Conservation (phyloP, 2,888 invertebrate species). For the Hecatera dysodea region DNA sequence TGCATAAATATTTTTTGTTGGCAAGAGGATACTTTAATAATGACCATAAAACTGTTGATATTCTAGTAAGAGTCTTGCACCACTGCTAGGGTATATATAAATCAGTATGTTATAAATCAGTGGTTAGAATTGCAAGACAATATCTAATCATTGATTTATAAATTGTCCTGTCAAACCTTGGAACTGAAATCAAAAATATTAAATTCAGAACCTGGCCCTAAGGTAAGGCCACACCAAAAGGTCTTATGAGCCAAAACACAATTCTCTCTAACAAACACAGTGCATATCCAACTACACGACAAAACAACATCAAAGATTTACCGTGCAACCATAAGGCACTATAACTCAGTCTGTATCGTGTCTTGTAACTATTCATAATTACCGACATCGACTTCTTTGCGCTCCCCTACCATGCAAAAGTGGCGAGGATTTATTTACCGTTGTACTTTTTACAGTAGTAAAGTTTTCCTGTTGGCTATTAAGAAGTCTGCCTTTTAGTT, state of each 20-base stretch:
- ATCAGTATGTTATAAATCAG: too few species aligned
- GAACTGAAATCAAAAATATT: background rate
- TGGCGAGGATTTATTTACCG: slow-evolving; percentile 77
- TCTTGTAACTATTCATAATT: slow-evolving; percentile 83
- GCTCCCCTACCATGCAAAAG: slow-evolving; percentile 79
- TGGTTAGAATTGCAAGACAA: background rate
- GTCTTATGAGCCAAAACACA: background rate
- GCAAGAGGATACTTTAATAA: too few species aligned
- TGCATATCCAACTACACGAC: background rate
- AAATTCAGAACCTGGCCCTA: too few species aligned
- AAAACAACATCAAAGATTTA: slow-evolving; percentile 68
- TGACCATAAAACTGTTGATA: too few species aligned
- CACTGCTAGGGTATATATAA: too few species aligned
- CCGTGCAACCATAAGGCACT: slow-evolving; percentile 69
- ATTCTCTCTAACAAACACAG: background rate
- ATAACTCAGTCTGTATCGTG: slow-evolving; percentile 81
- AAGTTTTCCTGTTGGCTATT: background rate
- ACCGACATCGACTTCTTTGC: slow-evolving; percentile 83
- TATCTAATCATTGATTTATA: background rate
- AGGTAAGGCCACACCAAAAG: too few species aligned
- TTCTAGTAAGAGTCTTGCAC: too few species aligned
- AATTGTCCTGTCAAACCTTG: too few species aligned
- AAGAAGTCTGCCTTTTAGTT: background rate
- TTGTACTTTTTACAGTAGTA: background rate
- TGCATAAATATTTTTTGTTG: too few species aligned